Base-by-base conservation (phyloP, 2,797 vertebrate genomes). In the Clamator glandarius region DNA sequence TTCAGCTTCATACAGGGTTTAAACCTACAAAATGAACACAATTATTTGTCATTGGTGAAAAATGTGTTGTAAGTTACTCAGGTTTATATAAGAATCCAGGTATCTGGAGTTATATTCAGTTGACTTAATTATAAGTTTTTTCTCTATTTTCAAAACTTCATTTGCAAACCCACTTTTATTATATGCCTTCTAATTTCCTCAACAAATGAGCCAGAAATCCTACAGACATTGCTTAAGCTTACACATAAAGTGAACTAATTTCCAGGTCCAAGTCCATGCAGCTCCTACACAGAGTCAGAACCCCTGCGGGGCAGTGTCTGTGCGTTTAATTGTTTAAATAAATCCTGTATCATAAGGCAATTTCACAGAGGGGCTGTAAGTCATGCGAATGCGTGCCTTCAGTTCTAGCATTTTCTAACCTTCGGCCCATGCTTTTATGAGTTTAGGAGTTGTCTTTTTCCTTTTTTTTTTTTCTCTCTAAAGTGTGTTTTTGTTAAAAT, bases 291-390 rank as follows among this genome's bases (percentile, higher is more conserved):
- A 0, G 68, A 87, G 68, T 90, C 69, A 78, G 62, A 70, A 11
- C 58, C 77, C 90, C 88, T 88, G 78, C 13, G 3, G 76, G 68
- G 87, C 73, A 17, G 4, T 57, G 79, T 36, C 39, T 77, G 14
- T 73, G 58, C 73, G 73, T 55, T 92, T 93, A 96, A 95, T 92
- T 84, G 84, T 90, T 87, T 55, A 87, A 92, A 84, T 89, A 93
- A 93, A 95, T 89, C 76, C 81, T 76, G 81, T 44, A 73, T 44
- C 70, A 72, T 88, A 88, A 78, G 86, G 18, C 55, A 69, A 79
- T 92, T 95, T 88, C 89, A 90, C 77, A 84, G 81, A 93, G 67
- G 62, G 29, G 58, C 67, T 72, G 13, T 25, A 12, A 46, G 48
- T 41, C 39, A 51, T 76, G 44, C 54, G 29, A 76, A 73, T 4